Base-by-base conservation (phyloP, 2,888 invertebrate species). In the Sicus ferrugineus region DNA sequence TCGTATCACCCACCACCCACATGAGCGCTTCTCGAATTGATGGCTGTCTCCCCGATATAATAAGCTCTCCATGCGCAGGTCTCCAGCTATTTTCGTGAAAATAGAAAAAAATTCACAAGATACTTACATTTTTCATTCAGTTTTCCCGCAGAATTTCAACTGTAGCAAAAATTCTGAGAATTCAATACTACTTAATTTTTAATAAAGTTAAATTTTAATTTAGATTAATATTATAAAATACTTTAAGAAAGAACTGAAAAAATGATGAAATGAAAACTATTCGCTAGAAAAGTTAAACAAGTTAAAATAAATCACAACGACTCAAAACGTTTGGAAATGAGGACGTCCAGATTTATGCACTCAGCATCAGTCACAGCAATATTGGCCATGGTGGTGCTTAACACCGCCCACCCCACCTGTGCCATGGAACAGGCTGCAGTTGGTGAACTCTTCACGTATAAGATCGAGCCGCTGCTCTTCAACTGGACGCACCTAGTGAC, bases 361-460 rank as follows among this genome's bases (percentile, higher is more conserved):
- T 61, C 56, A 48, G 66, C 21, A 19, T 69, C 21, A 19, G 56
- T 31, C 67, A 42, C 19, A 67, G 48, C n/a, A n/a, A n/a, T 26
- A 30, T 34, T 30, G 50, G 6, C 30, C 19, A n/a, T 21, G 19
- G 38, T 72, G 11, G 67, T 70, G 5, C 59, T 75, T 2, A 68
- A 73, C 3, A 65, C 34, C 16, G 28, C n/a, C 62, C 68, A 48
- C 14, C 31, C 67, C 19, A 48, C 46, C 14, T 69, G 59, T 74
- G 67, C 74, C 26, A 75, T 76, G 65, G 77, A 83, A 34, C 79
- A 81, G 59, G 81, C 84, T n/a, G 80, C 80, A 63, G 83, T 83
- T 23, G 82, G 93, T 0, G 92, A 93, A 86, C 90, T 94, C 80
- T 94, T 93, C 85, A 89, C 92, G 42, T 91, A 93, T 80, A 90